Evolutionary conservation across 2,113 vertebrate species (phyloP).

Genomic region (Speoplatyrhinus poulsoni): DNA sequence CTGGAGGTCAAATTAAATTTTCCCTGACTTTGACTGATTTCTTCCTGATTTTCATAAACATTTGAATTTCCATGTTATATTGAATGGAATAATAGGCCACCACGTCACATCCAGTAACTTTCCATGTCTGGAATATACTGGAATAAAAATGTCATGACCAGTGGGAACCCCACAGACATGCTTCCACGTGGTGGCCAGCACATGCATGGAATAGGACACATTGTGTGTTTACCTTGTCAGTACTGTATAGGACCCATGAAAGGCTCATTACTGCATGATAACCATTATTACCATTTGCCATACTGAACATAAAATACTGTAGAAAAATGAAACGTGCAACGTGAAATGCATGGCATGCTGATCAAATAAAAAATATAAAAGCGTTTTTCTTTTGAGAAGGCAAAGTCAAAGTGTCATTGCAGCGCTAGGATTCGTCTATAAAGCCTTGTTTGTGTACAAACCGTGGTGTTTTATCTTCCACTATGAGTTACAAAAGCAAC

Average conservation of each 20-base stretch:
- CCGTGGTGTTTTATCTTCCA: slow-evolving; percentile 58
- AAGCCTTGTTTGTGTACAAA: slow-evolving; percentile 54
- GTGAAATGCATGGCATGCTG: slow-evolving; percentile 65
- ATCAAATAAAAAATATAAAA: slow-evolving; percentile 41
- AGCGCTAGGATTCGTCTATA: slow-evolving; percentile 34
- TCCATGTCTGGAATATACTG: too few species aligned
- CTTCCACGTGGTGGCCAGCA: slow-evolving; percentile 32
- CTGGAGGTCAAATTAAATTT: too few species aligned
- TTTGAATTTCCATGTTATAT: too few species aligned
- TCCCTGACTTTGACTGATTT: too few species aligned
- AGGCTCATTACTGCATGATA: slow-evolving; percentile 94
- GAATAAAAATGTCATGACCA: too few species aligned
- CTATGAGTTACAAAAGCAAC: slow-evolving; percentile 51
- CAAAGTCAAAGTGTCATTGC: slow-evolving; percentile 24
- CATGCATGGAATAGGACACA: slow-evolving; percentile 57
- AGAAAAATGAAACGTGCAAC: slow-evolving; percentile 65
- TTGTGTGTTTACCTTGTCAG: slow-evolving; percentile 83
- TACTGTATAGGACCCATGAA: slow-evolving; percentile 82
- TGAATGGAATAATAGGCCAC: too few species aligned
- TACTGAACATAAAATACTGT: slow-evolving; percentile 89
- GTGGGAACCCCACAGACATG: slow-evolving; percentile 16
- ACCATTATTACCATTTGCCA: slow-evolving; percentile 96
- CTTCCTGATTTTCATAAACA: too few species aligned
- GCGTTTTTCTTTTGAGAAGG: slow-evolving; percentile 19
- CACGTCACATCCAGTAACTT: too few species aligned